Evolutionary conservation across 2,797 vertebrate species (phyloP).

Genomic region (Babyrousa celebensis): DNA sequence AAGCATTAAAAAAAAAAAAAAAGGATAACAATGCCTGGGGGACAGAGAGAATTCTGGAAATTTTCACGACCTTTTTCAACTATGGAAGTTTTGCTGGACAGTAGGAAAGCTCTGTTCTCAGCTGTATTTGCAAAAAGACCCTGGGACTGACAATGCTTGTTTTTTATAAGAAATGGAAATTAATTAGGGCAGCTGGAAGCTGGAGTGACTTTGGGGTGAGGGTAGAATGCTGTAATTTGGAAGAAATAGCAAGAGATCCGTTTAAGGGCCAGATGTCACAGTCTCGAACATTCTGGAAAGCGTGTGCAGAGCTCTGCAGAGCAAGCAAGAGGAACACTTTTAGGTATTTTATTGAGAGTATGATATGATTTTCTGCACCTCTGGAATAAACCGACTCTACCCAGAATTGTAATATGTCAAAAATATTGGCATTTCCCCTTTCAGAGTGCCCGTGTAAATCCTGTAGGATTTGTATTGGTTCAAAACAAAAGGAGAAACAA

Average conservation of each 20-base stretch:
- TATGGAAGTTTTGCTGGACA: background rate
- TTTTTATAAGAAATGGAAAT: background rate
- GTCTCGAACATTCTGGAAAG: too few species aligned
- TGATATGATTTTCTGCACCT: too few species aligned
- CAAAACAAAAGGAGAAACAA: background rate
- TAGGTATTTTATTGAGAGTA: background rate
- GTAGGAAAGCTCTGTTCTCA: accelerated
- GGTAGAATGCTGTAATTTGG: background rate
- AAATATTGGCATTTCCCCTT: background rate
- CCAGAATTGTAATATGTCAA: background rate
- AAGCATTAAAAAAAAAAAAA: too few species aligned
- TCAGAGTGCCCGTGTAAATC: background rate
- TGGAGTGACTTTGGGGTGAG: background rate
- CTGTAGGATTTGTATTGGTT: background rate
- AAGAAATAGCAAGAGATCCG: background rate
- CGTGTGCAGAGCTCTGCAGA: too few species aligned
- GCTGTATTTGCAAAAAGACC: accelerated
- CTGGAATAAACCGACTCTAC: background rate
- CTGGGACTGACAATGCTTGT: accelerated
- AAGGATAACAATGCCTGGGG: background rate
- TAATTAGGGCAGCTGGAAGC: accelerated
- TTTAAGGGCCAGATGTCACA: accelerated
- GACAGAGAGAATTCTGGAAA: background rate
- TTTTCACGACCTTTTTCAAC: background rate
- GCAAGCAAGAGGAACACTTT: accelerated